Evolutionary conservation across 2,888 invertebrate genomes (phyloP), one percentile per base, ranked within the genome.

Genomic region (Coelogynopora nodosa): DNA sequence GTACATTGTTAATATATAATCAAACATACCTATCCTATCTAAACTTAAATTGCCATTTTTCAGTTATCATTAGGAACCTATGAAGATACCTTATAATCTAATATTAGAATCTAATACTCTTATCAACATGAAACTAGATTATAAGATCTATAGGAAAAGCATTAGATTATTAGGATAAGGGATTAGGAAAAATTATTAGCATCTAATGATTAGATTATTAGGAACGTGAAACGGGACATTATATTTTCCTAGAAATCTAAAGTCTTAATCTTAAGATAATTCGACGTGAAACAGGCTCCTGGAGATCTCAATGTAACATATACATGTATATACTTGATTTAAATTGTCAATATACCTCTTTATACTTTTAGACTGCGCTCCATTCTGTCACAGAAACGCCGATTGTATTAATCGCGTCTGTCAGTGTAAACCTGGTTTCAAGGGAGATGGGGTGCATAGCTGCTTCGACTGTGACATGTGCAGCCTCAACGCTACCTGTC

Each of bases 321-420:
- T 49, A 13, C 49, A 49, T 13, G 18, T 49, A 49, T 49, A 13
- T 49, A 49, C 5, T 49, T 49, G 49, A 13, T 13, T 49, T 49
- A 18, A 13, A 49, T 49, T 49, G 49, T 49, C 49, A 13, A 13
- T 5, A 49, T 49, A 13, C 18, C 5, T 13, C 18, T 49, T 49
- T 49, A 49, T 49, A 13, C 18, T 49, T 49, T 49, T 49, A 74
- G 74, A 74, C 27, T 74, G 74, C 74, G 74, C 5, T 26, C 74
- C 74, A 5, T 74, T 74, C 74, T 74, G 74, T 23, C 74, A 74
- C 74, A 74, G 23, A 26, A 74, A 74, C 74, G 74, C 74, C 27
- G 74, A 74, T 5, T 74, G 74, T 26, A 5, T 2, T 26, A 74
- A 74, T 74, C 74, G 27, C 74, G 74, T 74, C 27, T 74, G 74